Evolutionary conservation across 2,888 invertebrate genomes (phyloP).

Genomic region (Creontiades dilutus): DNA sequence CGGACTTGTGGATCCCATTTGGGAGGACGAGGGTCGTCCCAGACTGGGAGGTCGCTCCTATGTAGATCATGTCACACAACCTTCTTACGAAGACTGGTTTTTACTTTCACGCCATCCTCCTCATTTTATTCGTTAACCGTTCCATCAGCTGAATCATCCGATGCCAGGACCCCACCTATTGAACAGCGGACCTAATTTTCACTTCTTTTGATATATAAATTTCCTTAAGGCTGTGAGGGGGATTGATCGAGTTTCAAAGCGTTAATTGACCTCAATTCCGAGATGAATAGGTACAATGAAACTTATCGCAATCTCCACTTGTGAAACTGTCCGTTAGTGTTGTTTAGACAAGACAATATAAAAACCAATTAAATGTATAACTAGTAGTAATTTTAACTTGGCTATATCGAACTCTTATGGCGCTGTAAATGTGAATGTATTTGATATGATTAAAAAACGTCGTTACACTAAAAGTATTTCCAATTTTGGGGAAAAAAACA

Average conservation of each 20-base stretch:
- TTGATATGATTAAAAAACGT: too few relatives aligned
- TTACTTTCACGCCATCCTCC: constrained; percentile 38
- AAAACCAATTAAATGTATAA: too few relatives aligned
- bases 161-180: neutral
- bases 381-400: too few relatives aligned
- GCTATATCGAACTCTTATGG: too few relatives aligned
- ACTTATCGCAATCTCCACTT: neutral
- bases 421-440: too few relatives aligned
- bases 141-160: constrained; percentile 39
- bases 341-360: too few relatives aligned
- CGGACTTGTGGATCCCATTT: neutral
- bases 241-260: neutral
- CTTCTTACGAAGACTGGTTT: constrained; percentile 27
- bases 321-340: neutral
- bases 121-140: constrained; percentile 35
- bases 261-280: constrained; percentile 6
- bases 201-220: constrained; percentile 27
- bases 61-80: constrained; percentile 42
- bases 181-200: constrained; percentile 15
- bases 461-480: too few relatives aligned
- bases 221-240: neutral
- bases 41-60: constrained; percentile 25
- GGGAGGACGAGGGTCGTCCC: neutral
- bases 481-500: too few relatives aligned
- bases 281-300: neutral